phyloP scores from a whole-genome alignment of 2,797 vertebrate genomes.

The Kryptolebias ocellatus region DNA sequence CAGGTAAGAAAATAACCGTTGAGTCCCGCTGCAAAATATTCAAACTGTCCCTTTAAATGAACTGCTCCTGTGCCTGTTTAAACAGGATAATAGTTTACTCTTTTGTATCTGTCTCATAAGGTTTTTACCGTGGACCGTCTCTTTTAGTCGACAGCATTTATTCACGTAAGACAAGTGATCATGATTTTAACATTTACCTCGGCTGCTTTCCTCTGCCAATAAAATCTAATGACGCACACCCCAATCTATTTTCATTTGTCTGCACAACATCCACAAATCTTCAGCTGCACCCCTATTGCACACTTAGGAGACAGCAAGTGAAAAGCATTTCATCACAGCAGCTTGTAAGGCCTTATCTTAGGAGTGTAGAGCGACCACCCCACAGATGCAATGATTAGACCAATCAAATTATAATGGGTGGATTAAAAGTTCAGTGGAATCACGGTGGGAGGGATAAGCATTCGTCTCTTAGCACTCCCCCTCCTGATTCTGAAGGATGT shows the following conservation, averaged over 20 bases:
- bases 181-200: slow-evolving; percentile 3
- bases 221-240: neutral
- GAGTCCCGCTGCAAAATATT: too few species aligned
- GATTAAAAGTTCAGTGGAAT: neutral
- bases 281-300: neutral
- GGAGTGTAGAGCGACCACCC: neutral
- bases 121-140: too few species aligned
- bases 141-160: neutral
- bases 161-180: neutral
- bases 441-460: neutral
- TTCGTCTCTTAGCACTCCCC: neutral
- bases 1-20: too few species aligned
- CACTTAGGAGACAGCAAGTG: neutral
- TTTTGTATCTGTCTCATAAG: too few species aligned
- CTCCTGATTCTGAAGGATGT: neutral
- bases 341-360: neutral
- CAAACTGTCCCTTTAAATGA: too few species aligned
- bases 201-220: neutral
- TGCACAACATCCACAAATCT: neutral
- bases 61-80: too few species aligned
- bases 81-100: too few species aligned
- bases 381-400: neutral
- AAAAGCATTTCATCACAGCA: neutral
- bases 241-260: neutral
- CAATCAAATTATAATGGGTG: neutral